Base-by-base conservation (phyloP, 2,113 vertebrate genomes). In the Zeus faber region DNA sequence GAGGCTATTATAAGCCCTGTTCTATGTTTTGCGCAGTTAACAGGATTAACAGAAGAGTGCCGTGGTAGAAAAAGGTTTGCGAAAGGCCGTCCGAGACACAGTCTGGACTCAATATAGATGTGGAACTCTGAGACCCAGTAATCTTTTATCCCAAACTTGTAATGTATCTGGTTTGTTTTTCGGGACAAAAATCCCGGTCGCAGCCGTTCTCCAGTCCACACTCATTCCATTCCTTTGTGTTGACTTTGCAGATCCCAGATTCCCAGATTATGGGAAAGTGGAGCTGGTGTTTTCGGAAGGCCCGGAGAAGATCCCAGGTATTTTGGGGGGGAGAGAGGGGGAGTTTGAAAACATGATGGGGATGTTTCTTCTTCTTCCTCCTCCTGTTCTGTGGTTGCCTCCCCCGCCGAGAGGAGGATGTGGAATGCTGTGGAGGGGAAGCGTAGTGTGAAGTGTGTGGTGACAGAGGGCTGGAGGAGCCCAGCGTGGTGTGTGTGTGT, bases 221-320 rank as follows among this genome's bases (percentile, higher is more conserved):
- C 31, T 74, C 40, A 56, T 29, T 8, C 5, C 37, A 59, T 80
- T 49, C 14, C 60, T 65, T 9, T 74, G 23, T 82, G 62, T 47
- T 87, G 59, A 61, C 8, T 69, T 89, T 88, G 60, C 79, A 98
- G 96, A 98, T 86, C 85, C 89, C 59, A 89, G 93, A 79, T 98
- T 98, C 76, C 92, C 93, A 52, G 92, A 94, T 70, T 90, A 91
- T 0, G 90, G 95, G 14, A 97, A 92, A 89, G 88, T 98, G 55
- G 95, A 98, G 68, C 73, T 98, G 45, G 81, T 98, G 35, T 96
- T 98, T 84, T 98, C 96, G 1, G 91, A 87, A 77, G 89, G 91
- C 40, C 94, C 94, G 1, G 96, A 97, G 80, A 94, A 87, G 77
- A 91, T 93, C 43, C 88, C 85, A 89, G 93, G 96, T 98, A 82